A percentile compares a stretch with the other conserved stretches of the same genome.
These are phyloP conservation scores for Zosterops pallidus DNA, from an alignment of 2,113 vertebrate genomes.

Conservation along the genomic window DNA sequence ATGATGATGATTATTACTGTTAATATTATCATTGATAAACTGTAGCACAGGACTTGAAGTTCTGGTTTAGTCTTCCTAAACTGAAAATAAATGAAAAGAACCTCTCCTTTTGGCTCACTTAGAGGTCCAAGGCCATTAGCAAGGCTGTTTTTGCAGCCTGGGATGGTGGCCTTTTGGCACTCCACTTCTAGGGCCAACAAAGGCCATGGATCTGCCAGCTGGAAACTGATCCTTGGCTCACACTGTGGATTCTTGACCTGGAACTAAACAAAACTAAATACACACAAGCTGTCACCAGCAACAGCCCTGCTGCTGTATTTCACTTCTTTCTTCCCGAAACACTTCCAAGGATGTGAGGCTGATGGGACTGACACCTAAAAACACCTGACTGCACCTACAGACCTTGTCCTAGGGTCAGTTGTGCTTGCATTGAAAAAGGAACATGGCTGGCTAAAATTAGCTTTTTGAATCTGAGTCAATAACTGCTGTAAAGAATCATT, in stretches of 20 bases:
- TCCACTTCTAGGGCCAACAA: neutral
- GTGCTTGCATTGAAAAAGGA: neutral
- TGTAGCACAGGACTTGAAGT: neutral
- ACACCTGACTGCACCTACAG: fast-evolving
- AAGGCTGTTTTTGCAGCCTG: neutral
- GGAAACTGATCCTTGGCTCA: neutral
- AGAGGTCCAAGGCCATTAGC: neutral
- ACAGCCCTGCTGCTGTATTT: neutral
- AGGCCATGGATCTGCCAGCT: neutral
- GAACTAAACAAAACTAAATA: neutral
- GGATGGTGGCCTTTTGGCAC: neutral
- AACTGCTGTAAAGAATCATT: neutral
- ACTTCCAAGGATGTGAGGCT: neutral
- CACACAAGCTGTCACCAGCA: neutral
- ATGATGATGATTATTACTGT: neutral
- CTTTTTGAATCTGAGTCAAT: neutral
- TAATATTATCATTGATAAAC: neutral
- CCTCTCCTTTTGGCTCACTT: neutral
- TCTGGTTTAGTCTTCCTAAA: neutral
- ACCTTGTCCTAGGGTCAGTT: neutral
- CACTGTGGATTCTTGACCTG: neutral
- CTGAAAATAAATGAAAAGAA: neutral
- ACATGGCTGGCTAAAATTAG: neutral
- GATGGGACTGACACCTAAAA: neutral
- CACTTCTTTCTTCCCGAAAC: neutral